Percentiles rank a stretch among this genome's conserved stretches.
Conservation (phyloP, 2,888 invertebrate genomes). For the Alloscopus bannaensis region DNA sequence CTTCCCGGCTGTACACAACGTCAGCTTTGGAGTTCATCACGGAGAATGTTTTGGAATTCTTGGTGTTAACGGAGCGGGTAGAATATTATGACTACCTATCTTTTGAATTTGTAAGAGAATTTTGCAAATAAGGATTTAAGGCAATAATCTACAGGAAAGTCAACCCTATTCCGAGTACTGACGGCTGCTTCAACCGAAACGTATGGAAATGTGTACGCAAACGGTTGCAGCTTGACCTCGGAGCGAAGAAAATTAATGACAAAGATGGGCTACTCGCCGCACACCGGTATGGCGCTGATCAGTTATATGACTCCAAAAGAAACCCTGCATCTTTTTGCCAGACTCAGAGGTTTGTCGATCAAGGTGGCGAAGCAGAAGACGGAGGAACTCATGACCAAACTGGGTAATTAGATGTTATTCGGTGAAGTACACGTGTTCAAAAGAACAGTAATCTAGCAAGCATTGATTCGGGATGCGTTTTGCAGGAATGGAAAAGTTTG, state of each 20-base stretch:
- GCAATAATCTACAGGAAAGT: no score
- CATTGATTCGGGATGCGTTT: neutral
- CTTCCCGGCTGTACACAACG: conserved; percentile 13
- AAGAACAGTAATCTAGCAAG: no score
- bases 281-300: neutral
- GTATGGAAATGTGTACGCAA: conserved; percentile 35
- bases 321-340: neutral
- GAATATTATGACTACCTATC: no score
- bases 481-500: neutral
- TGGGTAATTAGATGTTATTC: conserved; percentile 23
- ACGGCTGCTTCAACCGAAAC: neutral
- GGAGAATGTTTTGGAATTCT: conserved; percentile 38
- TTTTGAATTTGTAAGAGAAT: no score
- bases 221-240: neutral
- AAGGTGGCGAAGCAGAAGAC: neutral
- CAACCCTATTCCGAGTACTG: conserved; percentile 21
- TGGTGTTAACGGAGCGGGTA: conserved; percentile 38
- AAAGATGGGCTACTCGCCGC: conserved; percentile 28
- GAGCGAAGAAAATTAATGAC: conserved; percentile 1
- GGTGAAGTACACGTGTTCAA: no score
- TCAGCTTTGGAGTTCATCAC: conserved; percentile 27
- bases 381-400: neutral
- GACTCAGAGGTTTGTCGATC: neutral
- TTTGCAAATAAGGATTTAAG: no score
- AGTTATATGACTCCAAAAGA: neutral